Percentiles rank a stretch among this genome's conserved stretches.
These are phyloP conservation scores for Eustalomyia histrio DNA, from an alignment of 2,888 invertebrate species.

Conservation along the genomic window DNA sequence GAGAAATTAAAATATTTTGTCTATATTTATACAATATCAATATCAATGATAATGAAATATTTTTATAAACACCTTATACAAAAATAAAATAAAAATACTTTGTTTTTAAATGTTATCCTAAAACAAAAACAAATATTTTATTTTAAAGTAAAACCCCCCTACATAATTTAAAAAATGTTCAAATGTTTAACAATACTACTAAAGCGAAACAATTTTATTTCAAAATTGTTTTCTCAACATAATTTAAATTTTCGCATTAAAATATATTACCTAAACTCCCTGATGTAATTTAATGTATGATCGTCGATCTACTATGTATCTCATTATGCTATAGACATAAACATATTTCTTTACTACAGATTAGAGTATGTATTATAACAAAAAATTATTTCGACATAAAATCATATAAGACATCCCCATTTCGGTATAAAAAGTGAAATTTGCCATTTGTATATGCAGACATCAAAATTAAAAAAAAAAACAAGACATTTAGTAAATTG, in stretches of 20 bases:
- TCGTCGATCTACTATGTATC: not conserved
- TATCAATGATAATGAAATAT: not conserved
- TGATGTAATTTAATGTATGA: not conserved
- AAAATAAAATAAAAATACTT: not conserved
- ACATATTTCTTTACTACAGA: not conserved
- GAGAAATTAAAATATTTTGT: slow-evolving; percentile 55
- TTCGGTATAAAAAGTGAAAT: slow-evolving; percentile 56
- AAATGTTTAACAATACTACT: not conserved
- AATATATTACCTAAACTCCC: not conserved
- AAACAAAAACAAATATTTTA: not conserved
- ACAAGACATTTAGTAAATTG: slow-evolving; percentile 31
- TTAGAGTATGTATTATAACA: not conserved
- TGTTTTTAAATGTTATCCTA: not conserved
- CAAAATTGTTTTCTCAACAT: not conserved
- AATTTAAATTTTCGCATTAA: not conserved
- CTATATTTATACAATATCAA: not conserved
- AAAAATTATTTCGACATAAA: slow-evolving; percentile 50
- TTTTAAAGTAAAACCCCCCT: not conserved
- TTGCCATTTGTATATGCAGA: slow-evolving; percentile 30
- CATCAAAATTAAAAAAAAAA: slow-evolving; percentile 9
- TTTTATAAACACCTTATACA: slow-evolving; percentile 1
- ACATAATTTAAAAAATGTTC: not conserved
- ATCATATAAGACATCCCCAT: slow-evolving; percentile 35
- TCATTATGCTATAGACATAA: not conserved
- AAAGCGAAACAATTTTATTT: not conserved